Base-by-base conservation (phyloP, 1,140 invertebrate genomes). In the Gryon sp. region DNA sequence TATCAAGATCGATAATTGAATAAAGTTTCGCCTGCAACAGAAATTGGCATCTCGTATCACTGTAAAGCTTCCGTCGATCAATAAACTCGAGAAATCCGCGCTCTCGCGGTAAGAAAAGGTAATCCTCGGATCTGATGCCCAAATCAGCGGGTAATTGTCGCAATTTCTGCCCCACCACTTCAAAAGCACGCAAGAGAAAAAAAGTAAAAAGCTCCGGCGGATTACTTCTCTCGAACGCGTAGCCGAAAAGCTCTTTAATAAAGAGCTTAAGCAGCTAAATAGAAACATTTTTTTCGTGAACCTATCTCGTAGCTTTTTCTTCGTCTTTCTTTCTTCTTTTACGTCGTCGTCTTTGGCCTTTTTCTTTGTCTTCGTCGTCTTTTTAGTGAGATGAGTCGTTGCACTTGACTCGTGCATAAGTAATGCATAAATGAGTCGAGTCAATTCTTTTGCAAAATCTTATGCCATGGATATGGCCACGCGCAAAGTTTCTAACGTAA, bases 81-180 rank as follows among this genome's bases (percentile, higher is more conserved):
- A 84, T 84, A 84, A 86, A 80, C 76, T 75, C 73, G 80, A 83
- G 79, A 74, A 79, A 86, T 87, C 81, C 83, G 77, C 78, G 79
- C 78, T 84, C 78, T 83, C 69, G 84, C n/a, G n/a, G n/a, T n/a
- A n/a, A n/a, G n/a, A n/a, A n/a, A 80, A 41, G 68, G 79, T 87
- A 87, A 87, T 85, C 86, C 82, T 45, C 36, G 65, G 82, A 84
- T 87, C 81, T 68, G 79, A 82, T 83, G 82, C 77, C 78, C 78
- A 86, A 88, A 88, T 87, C 86, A 86, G 82, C 83, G 83, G 83
- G 83, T 88, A 88, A 88, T 88, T 88, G 87, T 87, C 84, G 86
- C 86, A 82, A 86, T 87, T 86, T 85, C 83, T 84, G 76, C 76
- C 76, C 34, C 53, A n/a, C n/a, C n/a, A n/a, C n/a, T 41, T 24